phyloP scores from a whole-genome alignment of 2,888 invertebrate species.

The Drosophila monieri region DNA sequence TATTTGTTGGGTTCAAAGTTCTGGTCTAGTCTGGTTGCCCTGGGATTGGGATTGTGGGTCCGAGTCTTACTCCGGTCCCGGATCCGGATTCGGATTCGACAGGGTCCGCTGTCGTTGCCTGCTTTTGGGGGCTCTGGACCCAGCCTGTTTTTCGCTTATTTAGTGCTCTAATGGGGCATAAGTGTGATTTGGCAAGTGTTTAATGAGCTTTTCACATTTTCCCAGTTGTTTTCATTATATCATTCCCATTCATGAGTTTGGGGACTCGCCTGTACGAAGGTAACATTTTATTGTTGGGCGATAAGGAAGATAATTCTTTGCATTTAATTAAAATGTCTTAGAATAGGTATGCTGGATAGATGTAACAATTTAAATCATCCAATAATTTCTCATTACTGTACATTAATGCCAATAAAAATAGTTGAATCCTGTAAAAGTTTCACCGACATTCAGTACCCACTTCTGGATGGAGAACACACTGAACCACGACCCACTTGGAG shows the following conservation, averaged over 20 bases:
- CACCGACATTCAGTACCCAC: not conserved
- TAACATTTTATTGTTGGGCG: conserved; percentile 1
- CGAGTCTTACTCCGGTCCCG: conserved; percentile 39
- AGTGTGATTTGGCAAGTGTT: conserved; percentile 75
- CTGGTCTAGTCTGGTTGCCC: conserved; percentile 37
- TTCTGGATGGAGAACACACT: conserved; percentile 10
- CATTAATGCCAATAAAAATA: not conserved
- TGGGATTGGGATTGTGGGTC: conserved; percentile 37
- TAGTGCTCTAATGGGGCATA: conserved; percentile 74
- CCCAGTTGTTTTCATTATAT: conserved; percentile 15
- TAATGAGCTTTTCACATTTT: conserved; percentile 71
- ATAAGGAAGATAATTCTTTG: not conserved
- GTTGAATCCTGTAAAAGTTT: not conserved
- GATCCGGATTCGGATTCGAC: conserved; percentile 11
- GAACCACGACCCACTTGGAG: conserved; percentile 16
- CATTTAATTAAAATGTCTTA: not conserved
- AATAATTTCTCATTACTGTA: not conserved
- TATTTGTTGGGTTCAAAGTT: conserved; percentile 62
- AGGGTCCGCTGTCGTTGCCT: not conserved
- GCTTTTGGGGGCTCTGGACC: conserved; percentile 16
- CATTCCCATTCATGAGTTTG: conserved; percentile 1
- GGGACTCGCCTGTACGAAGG: not conserved
- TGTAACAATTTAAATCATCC: no score
- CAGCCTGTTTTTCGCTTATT: conserved; percentile 66
- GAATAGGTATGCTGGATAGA: not conserved